A percentile compares a stretch with the other conserved stretches of the same genome.
Conservation (phyloP, 2,113 vertebrate species). For the Myrmophylax atrothorax region DNA sequence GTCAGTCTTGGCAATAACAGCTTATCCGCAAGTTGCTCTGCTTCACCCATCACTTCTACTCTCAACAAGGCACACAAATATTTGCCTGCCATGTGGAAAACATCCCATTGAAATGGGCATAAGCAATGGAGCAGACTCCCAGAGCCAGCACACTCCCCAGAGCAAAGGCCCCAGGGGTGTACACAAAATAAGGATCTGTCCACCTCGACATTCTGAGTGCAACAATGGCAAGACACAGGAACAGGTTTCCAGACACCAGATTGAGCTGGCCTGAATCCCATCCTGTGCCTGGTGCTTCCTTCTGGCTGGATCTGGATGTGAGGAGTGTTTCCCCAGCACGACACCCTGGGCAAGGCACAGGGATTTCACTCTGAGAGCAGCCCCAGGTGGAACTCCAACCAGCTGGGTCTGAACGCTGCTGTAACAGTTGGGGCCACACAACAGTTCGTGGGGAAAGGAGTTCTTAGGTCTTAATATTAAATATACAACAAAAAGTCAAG, state of each 20-base stretch:
- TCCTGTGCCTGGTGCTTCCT: not conserved
- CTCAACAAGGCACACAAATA: not conserved
- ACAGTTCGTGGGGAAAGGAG: not conserved
- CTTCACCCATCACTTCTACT: not conserved
- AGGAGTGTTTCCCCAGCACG: not conserved
- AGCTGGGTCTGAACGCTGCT: not conserved
- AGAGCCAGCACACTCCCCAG: not conserved
- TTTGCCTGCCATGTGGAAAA: not conserved
- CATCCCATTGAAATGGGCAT: accelerated
- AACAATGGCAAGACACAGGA: not conserved
- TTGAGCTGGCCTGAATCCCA: not conserved
- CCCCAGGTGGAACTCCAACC: not conserved
- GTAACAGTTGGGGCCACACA: not conserved
- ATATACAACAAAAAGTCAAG: accelerated
- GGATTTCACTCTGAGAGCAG: not conserved
- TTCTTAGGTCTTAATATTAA: not conserved
- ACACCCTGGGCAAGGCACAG: not conserved
- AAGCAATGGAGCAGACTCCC: not conserved
- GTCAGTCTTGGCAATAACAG: not conserved
- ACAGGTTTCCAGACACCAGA: not conserved
- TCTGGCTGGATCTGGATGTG: not conserved
- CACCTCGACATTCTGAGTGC: not conserved
- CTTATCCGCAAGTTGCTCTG: not conserved
- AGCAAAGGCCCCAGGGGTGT: not conserved
- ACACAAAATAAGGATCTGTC: not conserved